Evolutionary conservation across 2,888 invertebrate species (phyloP).

Genomic region (Calameuta pallipes): DNA sequence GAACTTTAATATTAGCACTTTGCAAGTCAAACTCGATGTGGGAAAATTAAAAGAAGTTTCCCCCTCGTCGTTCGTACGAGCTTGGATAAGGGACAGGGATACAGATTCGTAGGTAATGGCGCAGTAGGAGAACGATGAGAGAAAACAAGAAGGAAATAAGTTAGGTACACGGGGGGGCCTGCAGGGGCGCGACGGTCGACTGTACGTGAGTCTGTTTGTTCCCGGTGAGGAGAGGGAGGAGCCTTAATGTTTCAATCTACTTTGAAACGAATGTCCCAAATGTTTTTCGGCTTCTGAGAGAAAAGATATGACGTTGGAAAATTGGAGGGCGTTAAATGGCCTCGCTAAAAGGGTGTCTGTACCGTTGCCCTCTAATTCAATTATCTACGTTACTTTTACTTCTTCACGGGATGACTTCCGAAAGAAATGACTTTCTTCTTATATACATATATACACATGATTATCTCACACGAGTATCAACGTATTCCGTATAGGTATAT

Average conservation of each 20-base stretch:
- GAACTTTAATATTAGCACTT: slow-evolving; percentile 53
- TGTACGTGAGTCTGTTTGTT: not conserved
- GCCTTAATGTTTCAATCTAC: slow-evolving; percentile 26
- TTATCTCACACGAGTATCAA: not conserved
- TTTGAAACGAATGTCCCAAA: not conserved
- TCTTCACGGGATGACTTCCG: not conserved
- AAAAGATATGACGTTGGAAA: slow-evolving; percentile 13
- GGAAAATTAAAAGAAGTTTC: slow-evolving; percentile 45
- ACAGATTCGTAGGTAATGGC: not conserved
- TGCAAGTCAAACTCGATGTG: slow-evolving; percentile 33
- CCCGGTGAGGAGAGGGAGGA: not conserved
- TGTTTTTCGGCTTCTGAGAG: slow-evolving; percentile 8
- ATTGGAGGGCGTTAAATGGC: slow-evolving; percentile 31
- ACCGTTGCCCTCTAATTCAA: slow-evolving; percentile 39
- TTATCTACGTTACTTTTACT: slow-evolving; percentile 32
- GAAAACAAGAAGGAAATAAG: not conserved
- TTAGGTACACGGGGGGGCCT: not conserved
- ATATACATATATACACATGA: not conserved
- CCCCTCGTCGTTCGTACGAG: slow-evolving; percentile 20
- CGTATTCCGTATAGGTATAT: not conserved
- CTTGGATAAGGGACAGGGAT: not conserved
- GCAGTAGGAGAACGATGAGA: not conserved
- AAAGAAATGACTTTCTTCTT: not conserved
- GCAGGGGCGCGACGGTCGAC: not conserved
- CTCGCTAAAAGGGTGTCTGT: slow-evolving; percentile 38